phyloP scores from a whole-genome alignment of 2,113 vertebrate species.

The Meleagris gallopavo region DNA sequence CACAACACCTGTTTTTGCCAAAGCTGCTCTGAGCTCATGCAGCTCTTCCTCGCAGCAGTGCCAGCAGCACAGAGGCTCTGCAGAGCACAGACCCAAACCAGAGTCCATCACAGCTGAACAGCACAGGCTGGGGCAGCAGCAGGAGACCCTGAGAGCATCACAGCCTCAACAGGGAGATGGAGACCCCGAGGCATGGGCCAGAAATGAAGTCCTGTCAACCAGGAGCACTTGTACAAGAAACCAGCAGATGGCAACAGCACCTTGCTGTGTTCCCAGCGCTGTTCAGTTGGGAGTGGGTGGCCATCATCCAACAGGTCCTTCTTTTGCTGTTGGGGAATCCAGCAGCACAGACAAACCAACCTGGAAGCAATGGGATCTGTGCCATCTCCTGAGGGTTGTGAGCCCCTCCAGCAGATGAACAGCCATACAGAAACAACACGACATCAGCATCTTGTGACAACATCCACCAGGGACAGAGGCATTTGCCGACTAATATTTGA shows the following conservation, averaged over 20 bases:
- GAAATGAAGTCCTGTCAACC: fast-evolving
- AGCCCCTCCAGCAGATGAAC: neutral
- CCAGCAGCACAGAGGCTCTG: neutral
- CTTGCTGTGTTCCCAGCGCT: fast-evolving
- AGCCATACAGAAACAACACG: neutral
- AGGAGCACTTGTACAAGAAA: fast-evolving
- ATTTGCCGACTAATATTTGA: neutral
- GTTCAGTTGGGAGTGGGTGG: neutral
- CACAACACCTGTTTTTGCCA: neutral
- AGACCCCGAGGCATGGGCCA: neutral
- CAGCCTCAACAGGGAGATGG: neutral
- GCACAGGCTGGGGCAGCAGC: neutral
- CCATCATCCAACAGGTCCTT: too few species aligned
- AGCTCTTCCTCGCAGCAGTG: neutral
- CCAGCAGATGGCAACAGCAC: conserved; percentile 65
- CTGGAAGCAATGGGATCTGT: neutral
- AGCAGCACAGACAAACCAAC: neutral
- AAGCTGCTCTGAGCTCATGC: neutral
- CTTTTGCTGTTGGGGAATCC: neutral
- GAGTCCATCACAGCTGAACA: neutral
- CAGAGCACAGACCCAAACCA: fast-evolving
- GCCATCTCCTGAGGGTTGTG: fast-evolving
- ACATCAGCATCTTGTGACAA: neutral
- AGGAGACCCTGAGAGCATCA: fast-evolving
- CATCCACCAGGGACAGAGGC: neutral